Base-by-base conservation (phyloP, 2,888 invertebrate genomes). In the Escarpia spicata region DNA sequence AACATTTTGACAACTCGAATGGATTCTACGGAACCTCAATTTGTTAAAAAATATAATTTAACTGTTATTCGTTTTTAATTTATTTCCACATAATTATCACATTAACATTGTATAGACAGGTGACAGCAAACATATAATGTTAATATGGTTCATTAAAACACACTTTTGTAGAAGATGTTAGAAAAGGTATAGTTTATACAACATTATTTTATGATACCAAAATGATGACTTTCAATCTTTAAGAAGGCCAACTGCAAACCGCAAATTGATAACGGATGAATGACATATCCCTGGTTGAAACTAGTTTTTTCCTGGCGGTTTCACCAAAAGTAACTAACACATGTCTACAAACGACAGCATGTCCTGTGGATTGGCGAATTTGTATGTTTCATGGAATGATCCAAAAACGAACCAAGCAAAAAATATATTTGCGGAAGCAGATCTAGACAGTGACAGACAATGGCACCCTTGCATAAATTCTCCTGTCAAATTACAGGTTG, bases 401-500 rank as follows among this genome's bases (percentile, higher is more conserved):
- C 19, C 26, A 75, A 75, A 26, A 75, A 75, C 6, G 75, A 75
- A 52, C 52, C 2, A 26, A 75, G 26, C 26, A 26, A 75, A 2
- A 26, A 2, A 75, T 26, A 19, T 26, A 75, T 75, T 19, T 75
- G 26, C 52, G 19, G 26, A 19, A 75, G 75, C 26, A 26, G 26
- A 75, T 26, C 4, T 75, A 75, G 26, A 75, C 75, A 3, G 26
- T 75, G 75, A 75, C 52, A 12, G 75, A 26, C 75, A 75, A 75
- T 15, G 19, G 3, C 75, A 19, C 75, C 75, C 19, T 75, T 75
- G 75, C 75, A 75, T 6, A 75, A 19, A 26, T 26, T 75, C 26
- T 26, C 75, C 75, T 75, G 75, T 75, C 75, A 75, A 75, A 75
- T 75, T 75, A 75, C 60, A 75, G 75, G 75, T 75, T 75, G 75